phyloP scores from a whole-genome alignment of 2,113 vertebrate genomes.

The Anser brachyrhynchus region DNA sequence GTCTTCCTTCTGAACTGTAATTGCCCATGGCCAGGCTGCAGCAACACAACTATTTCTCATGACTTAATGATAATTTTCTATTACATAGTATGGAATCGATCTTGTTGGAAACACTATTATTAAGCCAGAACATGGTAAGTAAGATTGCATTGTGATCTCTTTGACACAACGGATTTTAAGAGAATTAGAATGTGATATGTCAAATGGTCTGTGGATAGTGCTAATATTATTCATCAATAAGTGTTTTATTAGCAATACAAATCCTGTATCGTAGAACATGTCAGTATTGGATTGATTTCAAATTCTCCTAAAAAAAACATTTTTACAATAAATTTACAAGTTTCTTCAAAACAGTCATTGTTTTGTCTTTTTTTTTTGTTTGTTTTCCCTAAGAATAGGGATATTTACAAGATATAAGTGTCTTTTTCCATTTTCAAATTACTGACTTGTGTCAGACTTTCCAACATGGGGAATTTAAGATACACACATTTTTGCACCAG shows the following conservation, averaged over 20 bases:
- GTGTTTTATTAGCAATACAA: not conserved
- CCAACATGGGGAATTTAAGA: not conserved
- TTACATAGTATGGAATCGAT: not conserved
- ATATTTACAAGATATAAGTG: not conserved
- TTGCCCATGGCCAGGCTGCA: fast-evolving
- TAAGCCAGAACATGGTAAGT: not conserved
- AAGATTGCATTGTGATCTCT: not conserved
- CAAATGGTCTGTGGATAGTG: not conserved
- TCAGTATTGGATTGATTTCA: not conserved
- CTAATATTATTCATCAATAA: not conserved
- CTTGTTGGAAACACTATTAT: not conserved
- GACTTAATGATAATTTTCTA: not conserved
- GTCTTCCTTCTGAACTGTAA: not conserved
- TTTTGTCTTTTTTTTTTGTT: not conserved
- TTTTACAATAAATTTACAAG: not conserved
- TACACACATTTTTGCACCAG: not conserved
- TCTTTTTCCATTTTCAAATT: not conserved
- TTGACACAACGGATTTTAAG: not conserved
- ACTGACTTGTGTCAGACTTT: not conserved
- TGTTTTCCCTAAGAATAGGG: not conserved
- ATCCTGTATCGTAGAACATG: fast-evolving
- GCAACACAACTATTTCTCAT: not conserved
- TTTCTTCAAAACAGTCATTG: not conserved
- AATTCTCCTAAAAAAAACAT: not conserved
- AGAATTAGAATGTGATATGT: not conserved